Conservation (phyloP, 2,113 vertebrate species). For the Sula dactylatra region DNA sequence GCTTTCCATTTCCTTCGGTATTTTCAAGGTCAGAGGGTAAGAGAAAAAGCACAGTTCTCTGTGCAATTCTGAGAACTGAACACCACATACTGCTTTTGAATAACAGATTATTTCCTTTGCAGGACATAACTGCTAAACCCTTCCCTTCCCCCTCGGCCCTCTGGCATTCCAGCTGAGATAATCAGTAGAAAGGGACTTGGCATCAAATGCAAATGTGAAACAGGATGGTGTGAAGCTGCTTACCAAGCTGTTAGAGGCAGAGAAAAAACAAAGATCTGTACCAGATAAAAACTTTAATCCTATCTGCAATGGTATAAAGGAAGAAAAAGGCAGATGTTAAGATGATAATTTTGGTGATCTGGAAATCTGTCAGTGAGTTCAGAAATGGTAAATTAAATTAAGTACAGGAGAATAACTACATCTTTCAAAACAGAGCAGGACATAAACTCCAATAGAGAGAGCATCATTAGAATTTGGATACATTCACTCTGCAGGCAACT, state of each 20-base stretch:
- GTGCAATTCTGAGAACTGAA: background rate
- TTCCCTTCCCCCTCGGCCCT: background rate
- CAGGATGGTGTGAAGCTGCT: slow-evolving; percentile 43
- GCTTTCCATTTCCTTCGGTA: slow-evolving; percentile 14
- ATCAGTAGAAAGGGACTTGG: slow-evolving; percentile 65
- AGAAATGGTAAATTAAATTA: slow-evolving; percentile 60
- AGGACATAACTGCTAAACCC: slow-evolving; percentile 36
- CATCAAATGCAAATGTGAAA: slow-evolving; percentile 63
- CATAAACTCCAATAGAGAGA: background rate
- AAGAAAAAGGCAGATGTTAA: slow-evolving; percentile 44
- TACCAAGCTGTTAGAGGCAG: slow-evolving; percentile 50
- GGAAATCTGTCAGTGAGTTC: slow-evolving; percentile 16
- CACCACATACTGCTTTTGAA: slow-evolving; percentile 31
- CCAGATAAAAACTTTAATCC: slow-evolving; percentile 14
- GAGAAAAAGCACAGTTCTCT: background rate
- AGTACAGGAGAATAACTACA: background rate
- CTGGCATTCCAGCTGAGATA: slow-evolving; percentile 68
- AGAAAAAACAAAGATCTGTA: slow-evolving; percentile 23
- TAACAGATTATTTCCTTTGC: slow-evolving; percentile 45
- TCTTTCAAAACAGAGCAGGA: slow-evolving; percentile 44
- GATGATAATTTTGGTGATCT: slow-evolving; percentile 24
- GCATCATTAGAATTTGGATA: slow-evolving; percentile 27
- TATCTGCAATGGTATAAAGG: slow-evolving; percentile 8
- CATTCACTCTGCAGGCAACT: slow-evolving; percentile 38
- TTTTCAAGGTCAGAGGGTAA: slow-evolving; percentile 33